A percentile compares a stretch with the other conserved stretches of the same genome.
phyloP scores from a whole-genome alignment of 2,113 vertebrate species.

The Nycticebus coucang region DNA sequence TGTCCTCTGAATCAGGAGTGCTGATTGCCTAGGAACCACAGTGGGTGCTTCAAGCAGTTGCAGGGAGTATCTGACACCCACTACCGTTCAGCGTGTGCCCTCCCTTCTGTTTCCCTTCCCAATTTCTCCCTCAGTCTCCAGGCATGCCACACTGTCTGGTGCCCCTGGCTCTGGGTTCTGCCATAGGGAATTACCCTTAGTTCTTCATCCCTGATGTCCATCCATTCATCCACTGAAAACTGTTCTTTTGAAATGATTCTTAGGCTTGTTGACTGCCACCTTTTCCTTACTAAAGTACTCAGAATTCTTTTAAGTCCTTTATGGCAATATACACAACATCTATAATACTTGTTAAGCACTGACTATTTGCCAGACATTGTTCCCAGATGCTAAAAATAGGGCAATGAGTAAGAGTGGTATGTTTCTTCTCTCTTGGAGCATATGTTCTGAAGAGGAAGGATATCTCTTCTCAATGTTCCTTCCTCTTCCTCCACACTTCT shows the following conservation, averaged over 20 bases:
- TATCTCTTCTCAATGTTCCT: too few species aligned
- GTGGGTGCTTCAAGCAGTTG: neutral
- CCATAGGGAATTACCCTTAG: neutral
- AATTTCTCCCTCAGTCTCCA: neutral
- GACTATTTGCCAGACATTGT: neutral
- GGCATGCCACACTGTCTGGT: neutral
- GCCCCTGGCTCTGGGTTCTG: neutral
- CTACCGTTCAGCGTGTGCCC: rapidly evolving
- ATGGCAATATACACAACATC: neutral
- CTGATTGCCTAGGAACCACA: neutral
- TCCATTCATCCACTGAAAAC: neutral
- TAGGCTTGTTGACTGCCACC: neutral
- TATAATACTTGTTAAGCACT: neutral
- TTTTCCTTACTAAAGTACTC: neutral
- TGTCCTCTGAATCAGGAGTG: neutral
- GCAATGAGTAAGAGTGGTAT: neutral
- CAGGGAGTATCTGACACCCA: neutral
- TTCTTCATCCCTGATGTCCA: neutral
- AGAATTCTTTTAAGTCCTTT: neutral
- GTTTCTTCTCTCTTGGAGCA: neutral
- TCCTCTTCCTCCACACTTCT: too few species aligned
- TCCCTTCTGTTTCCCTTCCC: neutral
- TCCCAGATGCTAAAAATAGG: neutral
- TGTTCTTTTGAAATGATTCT: neutral
- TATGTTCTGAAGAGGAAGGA: neutral